These are phyloP conservation scores for Apotomis turbidana DNA, from an alignment of 2,888 invertebrate genomes.

Conservation along the genomic window DNA sequence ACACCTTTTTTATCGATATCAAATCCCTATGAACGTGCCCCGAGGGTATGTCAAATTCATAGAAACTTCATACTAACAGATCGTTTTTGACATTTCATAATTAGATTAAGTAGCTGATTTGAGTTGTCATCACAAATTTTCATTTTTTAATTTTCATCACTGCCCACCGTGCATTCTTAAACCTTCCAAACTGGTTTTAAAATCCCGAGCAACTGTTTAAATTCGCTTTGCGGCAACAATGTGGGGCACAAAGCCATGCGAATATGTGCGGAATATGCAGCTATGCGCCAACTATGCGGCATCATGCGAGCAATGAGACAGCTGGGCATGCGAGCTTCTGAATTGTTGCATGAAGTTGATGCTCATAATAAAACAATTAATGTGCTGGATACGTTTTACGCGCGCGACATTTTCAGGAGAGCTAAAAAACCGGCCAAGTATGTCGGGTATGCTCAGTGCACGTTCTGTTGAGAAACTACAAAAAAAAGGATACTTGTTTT, in stretches of 20 bases:
- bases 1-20: no score
- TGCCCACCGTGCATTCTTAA: slow-evolving; percentile 9
- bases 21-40: no score
- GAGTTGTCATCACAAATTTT: no score
- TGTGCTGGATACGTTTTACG: neutral
- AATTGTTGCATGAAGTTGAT: slow-evolving; percentile 8
- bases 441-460: no score
- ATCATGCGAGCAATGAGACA: slow-evolving; percentile 20
- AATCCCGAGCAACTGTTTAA: slow-evolving; percentile 15
- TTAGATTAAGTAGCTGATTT: no score
- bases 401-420: neutral
- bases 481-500: no score
- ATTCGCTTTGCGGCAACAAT: slow-evolving; percentile 32
- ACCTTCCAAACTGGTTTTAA: slow-evolving; percentile 26
- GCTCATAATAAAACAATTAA: neutral
- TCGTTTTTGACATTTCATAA: no score
- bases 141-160: neutral
- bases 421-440: no score
- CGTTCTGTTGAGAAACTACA: no score
- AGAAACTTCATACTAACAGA: no score
- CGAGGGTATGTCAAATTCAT: no score
- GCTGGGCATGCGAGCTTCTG: neutral
- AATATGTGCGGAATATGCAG: slow-evolving; percentile 25
- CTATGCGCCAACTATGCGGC: slow-evolving; percentile 34
- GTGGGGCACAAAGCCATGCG: slow-evolving; percentile 6